phyloP scores from a whole-genome alignment of 2,797 vertebrate genomes.

The Kryptopterus vitreolus region DNA sequence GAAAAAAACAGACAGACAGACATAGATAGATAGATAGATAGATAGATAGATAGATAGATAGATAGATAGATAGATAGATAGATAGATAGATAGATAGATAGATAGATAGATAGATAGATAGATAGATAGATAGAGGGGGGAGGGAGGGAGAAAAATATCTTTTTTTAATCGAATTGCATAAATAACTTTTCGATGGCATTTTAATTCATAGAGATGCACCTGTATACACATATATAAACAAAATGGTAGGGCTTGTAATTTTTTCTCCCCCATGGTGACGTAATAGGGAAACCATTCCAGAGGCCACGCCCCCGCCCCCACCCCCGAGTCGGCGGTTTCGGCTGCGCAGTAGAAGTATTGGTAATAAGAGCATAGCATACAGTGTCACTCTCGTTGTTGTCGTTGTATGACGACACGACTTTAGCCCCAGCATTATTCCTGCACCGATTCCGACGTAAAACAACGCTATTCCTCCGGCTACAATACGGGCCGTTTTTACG shows the following conservation, averaged over 20 bases:
- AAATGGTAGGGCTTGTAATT: too few species aligned
- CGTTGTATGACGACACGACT: neutral
- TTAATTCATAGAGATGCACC: too few species aligned
- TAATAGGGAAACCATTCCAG: neutral
- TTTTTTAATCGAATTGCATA: too few species aligned
- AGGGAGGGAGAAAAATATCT: too few species aligned
- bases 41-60: too few species aligned
- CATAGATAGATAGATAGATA: too few species aligned
- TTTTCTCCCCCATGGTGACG: conserved; percentile 5
- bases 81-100: too few species aligned
- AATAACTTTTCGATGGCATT: too few species aligned
- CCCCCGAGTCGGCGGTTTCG: neutral
- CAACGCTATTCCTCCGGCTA: neutral
- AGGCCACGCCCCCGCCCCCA: conserved; percentile 24
- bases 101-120: too few species aligned
- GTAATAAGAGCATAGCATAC: neutral
- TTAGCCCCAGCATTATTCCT: neutral
- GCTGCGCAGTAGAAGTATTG: neutral
- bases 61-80: too few species aligned
- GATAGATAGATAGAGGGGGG: too few species aligned
- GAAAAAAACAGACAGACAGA: too few species aligned
- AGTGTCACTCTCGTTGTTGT: neutral
- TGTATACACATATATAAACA: neutral
- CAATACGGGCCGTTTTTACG: neutral
- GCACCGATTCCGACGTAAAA: neutral